These are phyloP conservation scores for Coilia nasus DNA, from an alignment of 2,797 vertebrate genomes.

Conservation along the genomic window DNA sequence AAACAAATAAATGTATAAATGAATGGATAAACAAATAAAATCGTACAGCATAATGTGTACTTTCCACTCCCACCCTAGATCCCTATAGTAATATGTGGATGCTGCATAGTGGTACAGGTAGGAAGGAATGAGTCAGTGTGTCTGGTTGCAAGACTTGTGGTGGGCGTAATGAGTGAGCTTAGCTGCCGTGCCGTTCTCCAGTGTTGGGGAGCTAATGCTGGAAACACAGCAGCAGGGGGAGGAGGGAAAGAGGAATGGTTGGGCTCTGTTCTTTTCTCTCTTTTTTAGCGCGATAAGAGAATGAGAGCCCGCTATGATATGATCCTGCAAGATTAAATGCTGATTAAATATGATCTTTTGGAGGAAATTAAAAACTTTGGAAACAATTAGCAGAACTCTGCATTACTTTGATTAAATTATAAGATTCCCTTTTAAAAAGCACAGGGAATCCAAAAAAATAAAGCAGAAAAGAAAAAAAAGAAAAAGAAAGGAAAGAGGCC, in stretches of 20 bases:
- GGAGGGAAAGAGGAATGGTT: neutral
- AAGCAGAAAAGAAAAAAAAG: neutral
- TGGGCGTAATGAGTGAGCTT: neutral
- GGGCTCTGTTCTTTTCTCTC: neutral
- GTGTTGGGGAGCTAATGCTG: neutral
- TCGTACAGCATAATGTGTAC: neutral
- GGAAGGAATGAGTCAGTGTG: neutral
- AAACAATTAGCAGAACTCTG: constrained; percentile 23
- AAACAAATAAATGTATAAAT: neutral
- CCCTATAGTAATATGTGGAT: neutral
- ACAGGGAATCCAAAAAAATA: neutral
- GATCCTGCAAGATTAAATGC: constrained; percentile 18
- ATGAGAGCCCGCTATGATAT: neutral
- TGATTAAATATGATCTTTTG: constrained; percentile 10
- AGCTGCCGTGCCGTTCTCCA: neutral
- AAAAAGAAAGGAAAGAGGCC: too few relatives aligned
- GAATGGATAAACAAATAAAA: neutral
- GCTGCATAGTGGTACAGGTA: neutral
- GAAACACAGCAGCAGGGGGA: neutral
- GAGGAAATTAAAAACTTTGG: constrained; percentile 21
- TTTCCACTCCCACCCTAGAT: neutral
- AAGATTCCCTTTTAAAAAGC: neutral
- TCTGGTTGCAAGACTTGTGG: neutral
- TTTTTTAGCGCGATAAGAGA: neutral
- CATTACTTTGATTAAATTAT: constrained; percentile 22